phyloP scores from a whole-genome alignment of 2,113 vertebrate species.

The Rhabdomys dilectus region DNA sequence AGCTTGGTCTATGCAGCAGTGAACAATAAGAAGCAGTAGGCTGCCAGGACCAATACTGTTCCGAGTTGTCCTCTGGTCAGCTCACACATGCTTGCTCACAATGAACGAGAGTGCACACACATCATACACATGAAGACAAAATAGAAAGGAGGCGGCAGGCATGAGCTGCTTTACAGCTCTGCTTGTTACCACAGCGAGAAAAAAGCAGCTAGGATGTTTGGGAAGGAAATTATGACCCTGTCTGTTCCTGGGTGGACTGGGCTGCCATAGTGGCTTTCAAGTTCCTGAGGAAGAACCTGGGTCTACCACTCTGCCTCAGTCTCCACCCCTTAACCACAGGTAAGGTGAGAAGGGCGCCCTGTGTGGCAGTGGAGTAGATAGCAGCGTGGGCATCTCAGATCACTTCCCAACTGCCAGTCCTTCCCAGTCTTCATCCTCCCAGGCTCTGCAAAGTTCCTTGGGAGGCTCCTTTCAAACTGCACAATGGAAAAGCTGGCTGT shows the following conservation, averaged over 20 bases:
- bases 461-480: neutral
- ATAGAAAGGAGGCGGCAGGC: neutral
- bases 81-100: neutral
- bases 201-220: slow-evolving; percentile 39
- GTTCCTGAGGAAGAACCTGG: neutral
- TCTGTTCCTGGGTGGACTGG: neutral
- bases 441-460: neutral
- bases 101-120: neutral
- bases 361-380: neutral
- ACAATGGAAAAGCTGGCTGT: neutral
- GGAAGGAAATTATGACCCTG: slow-evolving; percentile 22
- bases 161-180: neutral
- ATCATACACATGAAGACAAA: neutral
- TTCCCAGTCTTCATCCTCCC: neutral
- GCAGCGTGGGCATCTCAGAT: neutral
- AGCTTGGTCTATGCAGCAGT: neutral
- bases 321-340: neutral
- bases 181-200: slow-evolving; percentile 5
- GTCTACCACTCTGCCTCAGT: neutral
- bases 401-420: neutral
- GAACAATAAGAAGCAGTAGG: neutral
- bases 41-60: neutral
- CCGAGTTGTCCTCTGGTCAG: neutral
- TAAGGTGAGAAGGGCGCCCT: neutral
- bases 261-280: neutral